Conservation (phyloP, 2,797 vertebrate species). For the Danio choprae region DNA sequence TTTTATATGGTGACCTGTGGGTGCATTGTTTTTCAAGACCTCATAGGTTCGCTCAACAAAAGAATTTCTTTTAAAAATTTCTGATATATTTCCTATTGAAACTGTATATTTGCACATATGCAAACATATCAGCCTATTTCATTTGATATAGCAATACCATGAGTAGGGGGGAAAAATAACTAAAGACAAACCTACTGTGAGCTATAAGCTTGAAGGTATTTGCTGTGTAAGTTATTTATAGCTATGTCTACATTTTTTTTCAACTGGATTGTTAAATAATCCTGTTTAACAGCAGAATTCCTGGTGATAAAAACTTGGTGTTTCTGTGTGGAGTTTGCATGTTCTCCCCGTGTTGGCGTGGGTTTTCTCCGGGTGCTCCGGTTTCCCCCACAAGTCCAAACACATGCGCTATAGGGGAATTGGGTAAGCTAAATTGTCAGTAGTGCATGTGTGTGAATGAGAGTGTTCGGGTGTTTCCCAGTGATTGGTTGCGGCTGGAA, state of each 20-base stretch:
- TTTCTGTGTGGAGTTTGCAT: no score
- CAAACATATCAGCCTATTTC: not conserved
- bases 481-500: no score
- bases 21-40: conserved; percentile 3
- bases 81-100: not conserved
- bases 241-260: not conserved
- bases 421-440: no score
- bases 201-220: not conserved
- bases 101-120: not conserved
- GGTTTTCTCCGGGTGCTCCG: no score
- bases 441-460: no score
- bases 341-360: no score
- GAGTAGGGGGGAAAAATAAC: no score
- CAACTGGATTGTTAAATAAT: not conserved
- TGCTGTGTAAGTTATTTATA: not conserved
- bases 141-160: not conserved
- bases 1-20: conserved; percentile 1
- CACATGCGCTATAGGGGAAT: no score
- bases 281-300: not conserved
- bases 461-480: no score
- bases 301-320: not conserved
- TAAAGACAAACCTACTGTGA: no score
- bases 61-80: not conserved
- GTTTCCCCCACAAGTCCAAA: no score
- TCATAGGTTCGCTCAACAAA: not conserved